Evolutionary conservation across 2,888 invertebrate genomes (phyloP), one percentile per base, ranked within the genome.

Genomic region (Blastobasis lacticolella): DNA sequence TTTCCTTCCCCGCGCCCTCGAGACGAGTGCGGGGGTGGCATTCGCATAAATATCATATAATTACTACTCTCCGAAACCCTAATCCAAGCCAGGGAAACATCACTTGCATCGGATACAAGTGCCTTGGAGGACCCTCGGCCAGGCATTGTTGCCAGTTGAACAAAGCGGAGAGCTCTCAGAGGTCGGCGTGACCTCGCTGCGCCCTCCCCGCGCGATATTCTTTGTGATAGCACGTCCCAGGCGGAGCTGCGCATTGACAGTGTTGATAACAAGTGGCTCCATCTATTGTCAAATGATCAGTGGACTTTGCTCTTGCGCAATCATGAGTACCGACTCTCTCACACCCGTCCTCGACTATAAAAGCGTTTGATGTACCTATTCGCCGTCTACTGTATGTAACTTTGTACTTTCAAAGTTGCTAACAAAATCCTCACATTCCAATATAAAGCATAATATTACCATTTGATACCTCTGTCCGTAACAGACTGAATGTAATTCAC

Each of bases 191-290:
- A 77, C 82, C 82, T 81, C 80, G 75, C 74, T 60, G 64, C 64
- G 69, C 66, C 71, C 57, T 66, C 65, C 69, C 67, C 65, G 66
- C 68, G 64, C 75, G 76, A 73, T 72, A 81, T 76, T 82, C 82
- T 85, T 85, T 85, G 81, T 83, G 76, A 72, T 75, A 83, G 73
- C 86, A 82, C 84, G 85, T 84, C 85, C 86, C 81, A 84, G 79
- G 78, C 74, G 78, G 69, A 69, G 60, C 61, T 63, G 63, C 68
- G 71, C 72, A 78, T 78, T 73, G 75, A 72, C 72, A 73, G 70
- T 70, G 69, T 72, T 74, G 71, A 71, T 73, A 71, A 68, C 71
- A 72, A 74, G 73, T 70, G 65, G 66, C 66, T 65, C 59, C 69
- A 64, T 60, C 60, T 61, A 60, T 61, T 62, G 62, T 62, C 59